Evolutionary conservation across 2,113 vertebrate species (phyloP).

Genomic region (Chaetodon trifascialis): DNA sequence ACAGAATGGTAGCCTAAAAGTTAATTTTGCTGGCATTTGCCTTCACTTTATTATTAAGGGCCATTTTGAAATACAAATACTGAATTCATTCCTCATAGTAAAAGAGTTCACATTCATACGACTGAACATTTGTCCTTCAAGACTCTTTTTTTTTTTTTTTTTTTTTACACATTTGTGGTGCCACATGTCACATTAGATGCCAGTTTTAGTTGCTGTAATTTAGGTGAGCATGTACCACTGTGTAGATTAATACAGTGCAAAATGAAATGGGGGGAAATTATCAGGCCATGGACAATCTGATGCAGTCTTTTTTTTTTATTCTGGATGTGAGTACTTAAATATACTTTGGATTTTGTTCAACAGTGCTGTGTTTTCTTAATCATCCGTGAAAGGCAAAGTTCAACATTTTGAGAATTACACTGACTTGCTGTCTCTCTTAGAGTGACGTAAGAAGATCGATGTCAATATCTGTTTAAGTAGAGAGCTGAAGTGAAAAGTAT

Average conservation of each 20-base stretch:
- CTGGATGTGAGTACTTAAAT: background rate
- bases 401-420: background rate
- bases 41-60: constrained; percentile 27
- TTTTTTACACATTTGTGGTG: background rate
- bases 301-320: background rate
- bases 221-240: background rate
- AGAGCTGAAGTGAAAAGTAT: background rate
- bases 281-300: background rate
- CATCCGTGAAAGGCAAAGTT: background rate
- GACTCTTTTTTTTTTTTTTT: background rate
- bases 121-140: background rate
- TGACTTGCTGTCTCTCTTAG: background rate
- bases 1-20: constrained; percentile 27
- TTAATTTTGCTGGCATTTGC: constrained; percentile 52
- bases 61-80: constrained; percentile 16
- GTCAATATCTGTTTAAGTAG: background rate
- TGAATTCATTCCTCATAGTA: background rate
- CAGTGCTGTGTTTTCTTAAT: background rate
- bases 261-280: background rate
- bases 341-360: background rate
- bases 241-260: background rate
- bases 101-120: background rate
- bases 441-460: background rate
- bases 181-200: background rate
- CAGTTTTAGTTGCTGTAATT: background rate